Conservation (phyloP, 2,888 invertebrate genomes). For the Taphrorychus bicolor region DNA sequence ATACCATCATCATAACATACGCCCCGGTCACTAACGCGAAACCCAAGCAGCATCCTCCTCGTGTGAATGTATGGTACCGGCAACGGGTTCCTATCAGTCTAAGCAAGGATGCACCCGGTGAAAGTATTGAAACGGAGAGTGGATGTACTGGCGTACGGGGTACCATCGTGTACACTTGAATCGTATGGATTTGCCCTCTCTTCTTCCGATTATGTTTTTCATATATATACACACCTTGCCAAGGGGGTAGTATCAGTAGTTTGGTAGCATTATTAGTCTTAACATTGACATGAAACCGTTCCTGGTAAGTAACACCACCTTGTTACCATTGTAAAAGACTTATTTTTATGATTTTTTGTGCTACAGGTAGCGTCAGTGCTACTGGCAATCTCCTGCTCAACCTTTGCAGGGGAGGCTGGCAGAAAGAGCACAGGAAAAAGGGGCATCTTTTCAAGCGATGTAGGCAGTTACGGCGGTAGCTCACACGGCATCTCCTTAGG, state of each 20-base stretch:
- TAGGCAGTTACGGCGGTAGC: constrained; percentile 45
- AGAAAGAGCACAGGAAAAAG: constrained; percentile 48
- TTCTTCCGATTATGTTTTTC: constrained; percentile 9
- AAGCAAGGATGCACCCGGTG: constrained; percentile 33
- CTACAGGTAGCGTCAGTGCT: constrained; percentile 46
- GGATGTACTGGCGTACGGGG: constrained; percentile 23
- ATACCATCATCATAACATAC: too few species aligned
- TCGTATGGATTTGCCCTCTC: constrained; percentile 33
- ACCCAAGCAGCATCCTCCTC: constrained; percentile 21
- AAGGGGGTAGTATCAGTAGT: constrained; percentile 40
- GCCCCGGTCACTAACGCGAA: neutral
- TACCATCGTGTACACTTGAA: constrained; percentile 18
- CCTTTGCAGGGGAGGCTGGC: constrained; percentile 49
- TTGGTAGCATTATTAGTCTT: constrained; percentile 21
- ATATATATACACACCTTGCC: constrained; percentile 41
- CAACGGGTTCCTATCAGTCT: constrained; percentile 9
- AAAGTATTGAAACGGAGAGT: constrained; percentile 36
- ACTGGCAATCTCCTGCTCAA: constrained; percentile 50
- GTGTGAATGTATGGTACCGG: constrained; percentile 29
- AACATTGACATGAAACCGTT: constrained; percentile 35
- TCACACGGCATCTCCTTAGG: constrained; percentile 34
- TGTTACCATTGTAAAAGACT: neutral
- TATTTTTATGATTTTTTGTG: neutral
- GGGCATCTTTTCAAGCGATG: constrained; percentile 48
- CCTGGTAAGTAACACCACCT: constrained; percentile 27